Evolutionary conservation across 2,113 vertebrate species (phyloP).

Genomic region (Chionis minor): DNA sequence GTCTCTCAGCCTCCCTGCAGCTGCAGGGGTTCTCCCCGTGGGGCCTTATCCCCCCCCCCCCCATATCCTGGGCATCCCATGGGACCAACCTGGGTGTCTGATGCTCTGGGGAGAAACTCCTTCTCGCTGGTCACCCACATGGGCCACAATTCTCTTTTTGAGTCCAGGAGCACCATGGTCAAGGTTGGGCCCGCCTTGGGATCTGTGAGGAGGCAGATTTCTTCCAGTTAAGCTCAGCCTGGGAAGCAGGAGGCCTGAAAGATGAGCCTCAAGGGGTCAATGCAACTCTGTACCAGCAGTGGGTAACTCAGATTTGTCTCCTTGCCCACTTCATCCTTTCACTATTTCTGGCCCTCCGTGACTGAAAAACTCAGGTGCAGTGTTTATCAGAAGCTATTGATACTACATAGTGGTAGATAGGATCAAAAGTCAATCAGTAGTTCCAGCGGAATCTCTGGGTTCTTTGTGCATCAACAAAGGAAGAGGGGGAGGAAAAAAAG

Average conservation of each 20-base stretch:
- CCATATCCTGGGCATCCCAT: accelerated
- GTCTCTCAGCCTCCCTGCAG: background rate
- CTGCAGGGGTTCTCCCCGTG: accelerated
- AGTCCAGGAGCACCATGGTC: background rate
- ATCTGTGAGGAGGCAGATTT: accelerated
- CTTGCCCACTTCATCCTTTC: background rate
- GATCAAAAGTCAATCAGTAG: background rate
- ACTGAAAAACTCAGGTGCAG: background rate
- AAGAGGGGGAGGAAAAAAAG: accelerated
- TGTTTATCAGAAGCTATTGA: background rate
- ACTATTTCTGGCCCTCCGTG: background rate
- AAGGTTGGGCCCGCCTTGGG: accelerated
- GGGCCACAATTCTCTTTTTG: accelerated
- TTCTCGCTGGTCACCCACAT: accelerated
- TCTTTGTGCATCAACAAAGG: background rate
- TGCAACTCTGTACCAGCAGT: accelerated
- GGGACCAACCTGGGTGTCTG: background rate
- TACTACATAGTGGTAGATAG: background rate
- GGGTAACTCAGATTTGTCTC: background rate
- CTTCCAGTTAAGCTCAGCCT: background rate
- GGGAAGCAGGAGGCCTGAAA: background rate
- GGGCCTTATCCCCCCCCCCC: too few relatives aligned
- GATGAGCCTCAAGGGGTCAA: background rate
- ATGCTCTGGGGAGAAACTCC: background rate
- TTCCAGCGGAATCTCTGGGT: background rate